Percentiles rank a stretch among this genome's conserved stretches.
Evolutionary conservation across 2,888 invertebrate species (phyloP).

Genomic region (Parasteatoda lunata): DNA sequence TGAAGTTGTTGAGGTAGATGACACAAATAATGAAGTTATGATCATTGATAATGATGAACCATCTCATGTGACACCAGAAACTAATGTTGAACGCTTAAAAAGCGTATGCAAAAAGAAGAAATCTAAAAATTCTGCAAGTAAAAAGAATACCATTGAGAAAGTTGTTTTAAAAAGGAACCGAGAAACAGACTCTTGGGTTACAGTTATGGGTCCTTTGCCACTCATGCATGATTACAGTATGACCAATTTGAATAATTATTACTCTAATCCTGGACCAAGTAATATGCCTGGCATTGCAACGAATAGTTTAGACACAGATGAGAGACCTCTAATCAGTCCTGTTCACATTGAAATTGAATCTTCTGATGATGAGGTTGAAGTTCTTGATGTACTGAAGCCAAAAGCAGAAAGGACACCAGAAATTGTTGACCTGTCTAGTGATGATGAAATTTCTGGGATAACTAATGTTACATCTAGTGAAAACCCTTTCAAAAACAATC

Average conservation of each 20-base stretch:
- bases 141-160: conserved; percentile 1
- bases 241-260: background rate
- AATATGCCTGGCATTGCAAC: background rate
- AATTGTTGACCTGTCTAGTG: conserved; percentile 77
- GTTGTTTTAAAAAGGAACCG: conserved; percentile 37
- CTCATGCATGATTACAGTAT: background rate
- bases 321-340: background rate
- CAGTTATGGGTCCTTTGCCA: background rate
- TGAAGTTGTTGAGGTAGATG: background rate
- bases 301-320: background rate
- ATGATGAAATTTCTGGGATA: conserved; percentile 23
- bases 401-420: conserved; percentile 81
- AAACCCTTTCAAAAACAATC: background rate
- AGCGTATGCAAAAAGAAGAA: background rate
- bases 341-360: background rate
- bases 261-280: conserved; percentile 40
- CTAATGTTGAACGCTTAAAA: too few species aligned
- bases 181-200: conserved; percentile 11
- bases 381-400: conserved; percentile 81
- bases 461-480: conserved; percentile 9
- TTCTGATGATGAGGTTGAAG: conserved; percentile 73
- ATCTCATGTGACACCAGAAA: too few species aligned
- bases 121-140: too few species aligned
- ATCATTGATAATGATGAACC: too few species aligned
- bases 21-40: conserved; percentile 37